Evolutionary conservation across 2,888 invertebrate species (phyloP).

Genomic region (Mechanitis messenoides): DNA sequence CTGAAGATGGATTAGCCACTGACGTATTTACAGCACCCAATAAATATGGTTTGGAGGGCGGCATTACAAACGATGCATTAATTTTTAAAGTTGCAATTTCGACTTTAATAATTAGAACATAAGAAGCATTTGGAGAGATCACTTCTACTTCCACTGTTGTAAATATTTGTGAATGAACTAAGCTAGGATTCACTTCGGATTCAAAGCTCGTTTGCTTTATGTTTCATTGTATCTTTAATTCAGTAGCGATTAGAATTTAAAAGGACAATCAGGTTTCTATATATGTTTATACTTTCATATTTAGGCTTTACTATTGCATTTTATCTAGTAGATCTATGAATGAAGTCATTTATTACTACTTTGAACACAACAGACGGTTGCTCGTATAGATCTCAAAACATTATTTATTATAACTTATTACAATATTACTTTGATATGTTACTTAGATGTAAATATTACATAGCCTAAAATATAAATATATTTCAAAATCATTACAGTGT

Average conservation of each 20-base stretch:
- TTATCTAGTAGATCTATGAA: neutral
- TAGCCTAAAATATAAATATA: too few relatives aligned
- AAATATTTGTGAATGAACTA: constrained; percentile 63
- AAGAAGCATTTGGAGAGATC: constrained; percentile 4
- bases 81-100: constrained; percentile 26
- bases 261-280: constrained; percentile 1
- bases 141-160: constrained; percentile 51
- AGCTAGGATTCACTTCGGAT: constrained; percentile 22
- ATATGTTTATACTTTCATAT: neutral
- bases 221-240: constrained; percentile 16
- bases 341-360: neutral
- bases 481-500: too few relatives aligned
- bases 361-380: too few relatives aligned
- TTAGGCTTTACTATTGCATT: neutral
- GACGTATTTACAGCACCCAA: constrained; percentile 35
- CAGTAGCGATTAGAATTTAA: constrained; percentile 13
- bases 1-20: constrained; percentile 30
- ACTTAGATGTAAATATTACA: too few relatives aligned
- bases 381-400: too few relatives aligned
- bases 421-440: too few relatives aligned
- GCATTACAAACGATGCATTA: constrained; percentile 30
- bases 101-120: neutral
- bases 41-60: constrained; percentile 45
- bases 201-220: constrained; percentile 17
- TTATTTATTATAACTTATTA: too few relatives aligned